phyloP scores from a whole-genome alignment of 2,113 vertebrate species.

The Nymphicus hollandicus region DNA sequence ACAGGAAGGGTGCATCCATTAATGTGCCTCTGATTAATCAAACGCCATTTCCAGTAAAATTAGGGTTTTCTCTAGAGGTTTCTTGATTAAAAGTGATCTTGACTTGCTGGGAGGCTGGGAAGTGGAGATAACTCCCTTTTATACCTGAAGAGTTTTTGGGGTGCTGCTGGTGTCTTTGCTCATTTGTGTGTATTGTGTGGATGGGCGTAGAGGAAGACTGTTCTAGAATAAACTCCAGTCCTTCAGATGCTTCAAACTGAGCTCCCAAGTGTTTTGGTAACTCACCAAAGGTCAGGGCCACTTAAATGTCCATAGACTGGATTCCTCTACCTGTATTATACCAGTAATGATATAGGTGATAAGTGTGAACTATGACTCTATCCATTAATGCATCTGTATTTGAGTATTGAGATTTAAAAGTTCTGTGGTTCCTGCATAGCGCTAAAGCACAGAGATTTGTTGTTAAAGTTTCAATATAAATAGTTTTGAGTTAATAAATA shows the following conservation, averaged over 20 bases:
- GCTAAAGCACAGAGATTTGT: neutral
- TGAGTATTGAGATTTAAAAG: neutral
- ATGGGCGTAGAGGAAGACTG: neutral
- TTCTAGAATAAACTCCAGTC: neutral
- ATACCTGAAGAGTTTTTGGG: neutral
- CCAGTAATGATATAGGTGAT: neutral
- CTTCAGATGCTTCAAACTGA: neutral
- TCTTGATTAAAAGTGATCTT: neutral
- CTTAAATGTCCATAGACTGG: neutral
- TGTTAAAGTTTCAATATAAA: neutral
- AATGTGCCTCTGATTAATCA: constrained; percentile 5
- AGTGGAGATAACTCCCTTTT: neutral
- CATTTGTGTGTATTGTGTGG: too few species aligned
- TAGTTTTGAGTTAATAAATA: neutral
- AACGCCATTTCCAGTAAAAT: constrained; percentile 22
- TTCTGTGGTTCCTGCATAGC: neutral
- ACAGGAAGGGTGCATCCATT: constrained; percentile 29
- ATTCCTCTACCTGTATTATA: neutral
- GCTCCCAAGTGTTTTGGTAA: neutral
- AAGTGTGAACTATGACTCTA: neutral
- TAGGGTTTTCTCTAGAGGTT: constrained; percentile 5
- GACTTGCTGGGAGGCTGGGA: neutral
- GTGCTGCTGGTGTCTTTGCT: neutral
- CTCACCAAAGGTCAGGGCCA: neutral
- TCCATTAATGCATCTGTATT: neutral